These are phyloP conservation scores for Morone chrysops DNA, from an alignment of 2,113 vertebrate genomes.

Conservation along the genomic window DNA sequence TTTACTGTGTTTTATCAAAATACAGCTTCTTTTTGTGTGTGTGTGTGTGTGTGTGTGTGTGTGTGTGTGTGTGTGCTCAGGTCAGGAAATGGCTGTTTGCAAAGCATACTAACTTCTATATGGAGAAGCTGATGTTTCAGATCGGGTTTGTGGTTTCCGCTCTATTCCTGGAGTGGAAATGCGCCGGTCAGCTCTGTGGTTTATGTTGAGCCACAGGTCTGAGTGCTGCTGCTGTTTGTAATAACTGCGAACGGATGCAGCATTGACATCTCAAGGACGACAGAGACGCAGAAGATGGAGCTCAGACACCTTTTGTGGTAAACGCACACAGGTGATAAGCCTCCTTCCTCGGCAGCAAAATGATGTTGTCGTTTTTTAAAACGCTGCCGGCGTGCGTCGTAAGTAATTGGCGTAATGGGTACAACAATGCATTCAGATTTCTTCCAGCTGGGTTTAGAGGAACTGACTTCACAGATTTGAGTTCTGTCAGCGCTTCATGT, in stretches of 20 bases:
- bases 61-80: not conserved
- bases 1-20: not conserved
- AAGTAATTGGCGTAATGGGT: not conserved
- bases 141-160: conserved; percentile 59
- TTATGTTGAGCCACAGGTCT: conserved; percentile 66
- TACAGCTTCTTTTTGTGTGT: not conserved
- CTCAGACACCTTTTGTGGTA: conserved; percentile 9
- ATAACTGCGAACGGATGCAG: conserved; percentile 48
- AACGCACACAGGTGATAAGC: conserved; percentile 3
- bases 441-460: not conserved
- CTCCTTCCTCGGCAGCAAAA: not conserved
- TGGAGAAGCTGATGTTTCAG: conserved; percentile 51
- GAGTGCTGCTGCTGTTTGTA: conserved; percentile 37
- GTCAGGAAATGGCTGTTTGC: conserved; percentile 36
- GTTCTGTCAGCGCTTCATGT: not conserved
- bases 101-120: conserved; percentile 45
- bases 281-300: conserved; percentile 20
- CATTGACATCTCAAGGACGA: conserved; percentile 47
- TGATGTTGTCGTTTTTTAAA: not conserved
- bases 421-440: not conserved
- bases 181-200: conserved; percentile 56
- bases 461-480: not conserved
- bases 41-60: not conserved
- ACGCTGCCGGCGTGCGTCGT: not conserved
- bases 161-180: conserved; percentile 77